Percentiles rank a stretch among this genome's conserved stretches.
Conservation (phyloP, 2,113 vertebrate species). For the Pitta sordida region DNA sequence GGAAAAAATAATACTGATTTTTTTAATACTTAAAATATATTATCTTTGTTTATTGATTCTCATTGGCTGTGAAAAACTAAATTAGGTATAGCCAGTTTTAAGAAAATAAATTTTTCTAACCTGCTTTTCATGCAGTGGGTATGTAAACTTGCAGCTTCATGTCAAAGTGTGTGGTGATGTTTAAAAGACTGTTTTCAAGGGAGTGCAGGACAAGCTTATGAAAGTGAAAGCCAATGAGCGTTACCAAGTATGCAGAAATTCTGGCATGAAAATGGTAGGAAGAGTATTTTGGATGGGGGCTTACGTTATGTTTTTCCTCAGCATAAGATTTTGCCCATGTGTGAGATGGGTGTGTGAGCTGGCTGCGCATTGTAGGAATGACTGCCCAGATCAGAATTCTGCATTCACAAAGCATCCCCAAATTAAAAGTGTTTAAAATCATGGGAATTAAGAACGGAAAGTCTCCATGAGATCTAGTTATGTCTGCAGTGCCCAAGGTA, state of each 20-base stretch:
- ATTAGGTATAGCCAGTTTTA: not conserved
- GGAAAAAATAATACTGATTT: not conserved
- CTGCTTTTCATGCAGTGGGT: accelerated
- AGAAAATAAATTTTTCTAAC: not conserved
- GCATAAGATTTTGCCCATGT: not conserved
- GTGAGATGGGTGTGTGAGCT: not conserved
- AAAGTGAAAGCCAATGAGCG: not conserved
- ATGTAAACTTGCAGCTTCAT: not conserved
- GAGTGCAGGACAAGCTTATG: not conserved
- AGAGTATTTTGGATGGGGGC: not conserved
- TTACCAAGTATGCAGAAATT: not conserved
- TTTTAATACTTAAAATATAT: not conserved
- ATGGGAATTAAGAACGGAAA: not conserved
- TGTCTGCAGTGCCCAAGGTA: not conserved
- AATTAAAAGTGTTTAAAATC: not conserved
- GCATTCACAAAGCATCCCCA: not conserved
- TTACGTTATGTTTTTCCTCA: accelerated
- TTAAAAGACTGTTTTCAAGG: not conserved
- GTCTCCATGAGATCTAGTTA: not conserved
- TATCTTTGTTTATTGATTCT: not conserved
- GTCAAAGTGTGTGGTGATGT: not conserved
- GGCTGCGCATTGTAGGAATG: not conserved
- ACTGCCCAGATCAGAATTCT: not conserved
- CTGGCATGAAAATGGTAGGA: not conserved
- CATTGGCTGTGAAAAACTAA: not conserved